These are phyloP conservation scores for Catagonus wagneri DNA, from an alignment of 2,113 vertebrate species.

Conservation along the genomic window DNA sequence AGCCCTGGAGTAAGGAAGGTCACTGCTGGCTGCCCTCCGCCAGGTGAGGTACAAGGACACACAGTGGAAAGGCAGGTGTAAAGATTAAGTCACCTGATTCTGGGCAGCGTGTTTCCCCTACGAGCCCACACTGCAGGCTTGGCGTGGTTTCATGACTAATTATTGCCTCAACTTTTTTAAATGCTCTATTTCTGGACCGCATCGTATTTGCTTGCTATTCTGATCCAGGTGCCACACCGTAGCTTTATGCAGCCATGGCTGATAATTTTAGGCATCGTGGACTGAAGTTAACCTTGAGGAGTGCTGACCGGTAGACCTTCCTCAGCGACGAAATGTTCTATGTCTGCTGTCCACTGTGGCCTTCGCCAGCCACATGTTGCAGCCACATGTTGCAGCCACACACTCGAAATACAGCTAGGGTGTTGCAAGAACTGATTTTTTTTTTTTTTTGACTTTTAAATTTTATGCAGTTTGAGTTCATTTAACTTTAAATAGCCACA, in stretches of 20 bases:
- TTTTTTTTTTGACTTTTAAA: background rate
- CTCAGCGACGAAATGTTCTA: background rate
- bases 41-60: background rate
- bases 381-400: background rate
- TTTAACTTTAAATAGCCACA: constrained; percentile 20
- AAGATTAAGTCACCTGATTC: background rate
- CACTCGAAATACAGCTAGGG: background rate
- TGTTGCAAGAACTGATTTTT: background rate
- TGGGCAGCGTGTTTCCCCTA: background rate
- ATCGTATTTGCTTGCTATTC: constrained; percentile 67
- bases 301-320: background rate
- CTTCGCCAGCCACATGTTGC: background rate
- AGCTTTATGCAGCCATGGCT: background rate
- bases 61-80: background rate
- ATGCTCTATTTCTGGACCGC: constrained; percentile 56
- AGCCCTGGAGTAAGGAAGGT: background rate
- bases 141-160: constrained; percentile 40
- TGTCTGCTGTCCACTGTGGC: background rate
- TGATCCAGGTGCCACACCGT: constrained; percentile 25
- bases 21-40: background rate
- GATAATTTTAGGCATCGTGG: constrained; percentile 48
- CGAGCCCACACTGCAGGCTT: background rate
- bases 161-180: constrained; percentile 40
- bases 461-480: constrained; percentile 45
- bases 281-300: background rate